These are phyloP conservation scores for Cephus runcator DNA, from an alignment of 2,888 invertebrate genomes.

Conservation along the genomic window DNA sequence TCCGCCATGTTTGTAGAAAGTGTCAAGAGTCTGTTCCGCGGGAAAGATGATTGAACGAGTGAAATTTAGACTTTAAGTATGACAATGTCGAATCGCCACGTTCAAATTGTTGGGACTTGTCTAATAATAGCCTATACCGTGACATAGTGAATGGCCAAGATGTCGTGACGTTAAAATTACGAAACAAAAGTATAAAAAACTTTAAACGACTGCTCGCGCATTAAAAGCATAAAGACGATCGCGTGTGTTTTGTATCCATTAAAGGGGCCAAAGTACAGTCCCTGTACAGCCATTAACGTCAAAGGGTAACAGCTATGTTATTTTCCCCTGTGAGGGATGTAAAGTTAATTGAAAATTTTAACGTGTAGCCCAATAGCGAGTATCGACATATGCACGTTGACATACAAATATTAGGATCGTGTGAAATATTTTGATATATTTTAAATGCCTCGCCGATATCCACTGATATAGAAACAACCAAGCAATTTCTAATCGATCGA, in stretches of 20 bases:
- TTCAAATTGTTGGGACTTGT: not conserved
- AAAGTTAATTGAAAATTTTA: not conserved
- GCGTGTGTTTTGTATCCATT: conserved; percentile 1
- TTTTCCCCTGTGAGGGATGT: not conserved
- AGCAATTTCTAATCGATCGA: not conserved
- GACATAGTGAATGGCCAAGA: not conserved
- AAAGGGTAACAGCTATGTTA: not conserved
- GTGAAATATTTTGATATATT: not conserved
- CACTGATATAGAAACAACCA: not conserved
- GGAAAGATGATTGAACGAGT: not conserved
- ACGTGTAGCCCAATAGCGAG: not conserved
- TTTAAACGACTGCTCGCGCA: not conserved
- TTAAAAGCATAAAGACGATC: not conserved
- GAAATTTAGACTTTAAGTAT: not conserved
- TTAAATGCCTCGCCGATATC: not conserved
- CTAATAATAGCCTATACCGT: not conserved
- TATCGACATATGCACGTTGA: not conserved
- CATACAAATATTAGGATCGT: not conserved
- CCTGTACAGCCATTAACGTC: not conserved
- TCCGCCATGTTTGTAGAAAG: not conserved
- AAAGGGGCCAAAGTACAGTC: not conserved
- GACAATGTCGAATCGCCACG: not conserved
- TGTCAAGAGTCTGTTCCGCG: not conserved
- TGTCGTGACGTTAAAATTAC: not conserved
- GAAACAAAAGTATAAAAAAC: not conserved